Conservation (phyloP, 2,797 vertebrate species). For the Eulemur coronatus region DNA sequence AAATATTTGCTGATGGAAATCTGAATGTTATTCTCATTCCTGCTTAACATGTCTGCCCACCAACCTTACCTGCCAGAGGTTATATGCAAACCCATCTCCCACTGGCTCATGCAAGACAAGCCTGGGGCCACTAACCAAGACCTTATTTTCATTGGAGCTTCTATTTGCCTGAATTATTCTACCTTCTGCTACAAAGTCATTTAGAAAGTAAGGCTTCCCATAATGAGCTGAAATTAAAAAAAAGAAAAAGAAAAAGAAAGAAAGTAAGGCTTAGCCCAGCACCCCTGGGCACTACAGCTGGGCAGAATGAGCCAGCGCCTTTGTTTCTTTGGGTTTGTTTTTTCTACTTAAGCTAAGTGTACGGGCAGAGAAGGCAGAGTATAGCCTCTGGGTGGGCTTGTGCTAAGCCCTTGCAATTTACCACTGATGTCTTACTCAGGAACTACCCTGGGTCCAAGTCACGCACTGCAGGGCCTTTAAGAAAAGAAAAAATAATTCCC, state of each 20-base stretch:
- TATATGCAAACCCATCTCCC: not conserved
- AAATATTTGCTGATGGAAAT: not conserved
- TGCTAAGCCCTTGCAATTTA: not conserved
- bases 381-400: not conserved
- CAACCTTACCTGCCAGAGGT: not conserved
- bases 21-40: not conserved
- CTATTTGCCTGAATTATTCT: slow-evolving; percentile 29
- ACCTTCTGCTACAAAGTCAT: not conserved
- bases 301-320: not conserved
- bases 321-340: not conserved
- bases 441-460: not conserved
- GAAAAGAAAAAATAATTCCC: not conserved
- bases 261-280: not conserved
- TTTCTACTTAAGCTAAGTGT: not conserved
- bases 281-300: not conserved
- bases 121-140: not conserved
- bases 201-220: not conserved
- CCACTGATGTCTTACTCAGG: not conserved
- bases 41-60: not conserved
- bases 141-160: slow-evolving; percentile 45
- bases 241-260: too few species aligned
- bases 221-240: too few species aligned
- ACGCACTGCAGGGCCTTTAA: not conserved
- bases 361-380: not conserved
- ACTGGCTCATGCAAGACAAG: not conserved